phyloP scores from a whole-genome alignment of 2,797 vertebrate species.

The Anolis apletophallus region DNA sequence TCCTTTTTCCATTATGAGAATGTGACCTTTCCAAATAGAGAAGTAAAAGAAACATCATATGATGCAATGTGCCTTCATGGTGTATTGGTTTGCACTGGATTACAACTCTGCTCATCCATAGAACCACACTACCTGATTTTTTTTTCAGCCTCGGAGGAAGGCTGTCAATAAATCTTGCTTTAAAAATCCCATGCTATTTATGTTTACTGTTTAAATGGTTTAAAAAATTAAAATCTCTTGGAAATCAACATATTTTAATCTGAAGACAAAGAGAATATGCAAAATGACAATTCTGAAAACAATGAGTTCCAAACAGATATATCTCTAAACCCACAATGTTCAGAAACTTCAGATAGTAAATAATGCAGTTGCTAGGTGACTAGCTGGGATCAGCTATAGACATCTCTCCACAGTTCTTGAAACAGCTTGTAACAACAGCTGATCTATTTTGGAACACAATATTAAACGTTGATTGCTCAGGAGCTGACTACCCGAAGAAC shows the following conservation, averaged over 20 bases:
- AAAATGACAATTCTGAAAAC: neutral
- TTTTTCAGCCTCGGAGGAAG: no score
- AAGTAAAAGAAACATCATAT: no score
- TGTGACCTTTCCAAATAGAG: neutral
- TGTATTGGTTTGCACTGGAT: no score
- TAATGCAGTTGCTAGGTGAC: neutral
- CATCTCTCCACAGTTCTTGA: neutral
- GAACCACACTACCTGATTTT: no score
- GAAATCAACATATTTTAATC: neutral
- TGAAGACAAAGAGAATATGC: neutral
- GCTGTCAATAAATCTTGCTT: no score
- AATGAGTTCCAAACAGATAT: neutral
- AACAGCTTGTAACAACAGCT: neutral
- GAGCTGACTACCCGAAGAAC: neutral
- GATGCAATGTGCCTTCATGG: no score
- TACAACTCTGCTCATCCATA: no score
- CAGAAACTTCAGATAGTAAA: neutral
- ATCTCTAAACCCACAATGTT: neutral
- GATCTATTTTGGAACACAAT: neutral
- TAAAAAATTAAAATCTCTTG: neutral
- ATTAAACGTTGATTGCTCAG: neutral
- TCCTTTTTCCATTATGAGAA: neutral
- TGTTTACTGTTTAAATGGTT: neutral
- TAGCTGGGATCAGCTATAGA: neutral
- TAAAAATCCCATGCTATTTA: no score